Conservation (phyloP, 2,797 vertebrate species). For the Hydrolagus colliei region DNA sequence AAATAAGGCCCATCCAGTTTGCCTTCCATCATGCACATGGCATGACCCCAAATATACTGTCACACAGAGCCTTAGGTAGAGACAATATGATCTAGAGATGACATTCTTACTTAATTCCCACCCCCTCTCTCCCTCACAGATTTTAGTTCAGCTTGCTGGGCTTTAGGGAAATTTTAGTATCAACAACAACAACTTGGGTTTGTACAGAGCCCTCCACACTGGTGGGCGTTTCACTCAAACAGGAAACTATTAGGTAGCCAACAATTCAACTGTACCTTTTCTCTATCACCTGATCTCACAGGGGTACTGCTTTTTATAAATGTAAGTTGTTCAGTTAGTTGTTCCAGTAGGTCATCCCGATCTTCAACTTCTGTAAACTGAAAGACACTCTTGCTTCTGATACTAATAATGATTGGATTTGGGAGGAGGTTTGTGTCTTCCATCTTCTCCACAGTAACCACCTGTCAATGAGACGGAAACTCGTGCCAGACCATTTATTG, state of each 20-base stretch:
- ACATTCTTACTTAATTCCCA: too few relatives aligned
- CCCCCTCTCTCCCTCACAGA: too few relatives aligned
- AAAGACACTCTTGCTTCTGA: constrained; percentile 82
- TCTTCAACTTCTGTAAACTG: constrained; percentile 86
- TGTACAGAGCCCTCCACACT: too few relatives aligned
- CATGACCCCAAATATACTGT: too few relatives aligned
- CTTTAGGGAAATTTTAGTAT: not conserved
- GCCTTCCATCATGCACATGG: too few relatives aligned
- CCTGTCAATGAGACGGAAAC: constrained; percentile 52
- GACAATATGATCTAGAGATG: too few relatives aligned
- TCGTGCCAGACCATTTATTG: not conserved
- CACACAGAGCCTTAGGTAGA: too few relatives aligned
- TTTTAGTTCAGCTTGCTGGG: not conserved
- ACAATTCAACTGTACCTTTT: constrained; percentile 45
- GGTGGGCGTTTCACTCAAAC: not conserved
- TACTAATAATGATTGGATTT: constrained; percentile 80
- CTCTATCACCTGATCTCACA: constrained; percentile 42
- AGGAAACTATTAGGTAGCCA: not conserved
- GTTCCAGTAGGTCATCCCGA: constrained; percentile 71
- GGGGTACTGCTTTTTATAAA: constrained; percentile 58
- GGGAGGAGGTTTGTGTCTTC: constrained; percentile 81
- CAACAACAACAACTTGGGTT: too few relatives aligned
- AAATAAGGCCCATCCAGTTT: too few relatives aligned
- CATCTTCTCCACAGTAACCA: constrained; percentile 84
- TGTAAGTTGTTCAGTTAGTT: constrained; percentile 60